Percentiles rank a stretch among this genome's conserved stretches.
These are phyloP conservation scores for Bovichtus variegatus DNA, from an alignment of 2,797 vertebrate genomes.

Conservation along the genomic window DNA sequence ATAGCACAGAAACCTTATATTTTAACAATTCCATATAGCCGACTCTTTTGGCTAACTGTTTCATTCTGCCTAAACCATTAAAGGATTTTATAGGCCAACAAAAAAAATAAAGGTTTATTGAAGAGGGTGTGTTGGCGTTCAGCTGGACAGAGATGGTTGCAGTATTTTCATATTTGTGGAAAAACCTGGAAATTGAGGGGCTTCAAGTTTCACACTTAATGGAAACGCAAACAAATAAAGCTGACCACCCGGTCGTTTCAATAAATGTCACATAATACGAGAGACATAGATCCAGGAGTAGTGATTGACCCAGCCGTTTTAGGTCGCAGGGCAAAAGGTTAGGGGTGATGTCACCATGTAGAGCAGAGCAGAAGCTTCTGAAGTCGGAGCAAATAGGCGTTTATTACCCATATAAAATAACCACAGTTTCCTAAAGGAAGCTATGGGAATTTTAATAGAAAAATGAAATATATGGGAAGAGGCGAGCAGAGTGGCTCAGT, in stretches of 20 bases:
- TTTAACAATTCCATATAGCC: slow-evolving; percentile 77
- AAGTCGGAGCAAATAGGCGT: slow-evolving; percentile 54
- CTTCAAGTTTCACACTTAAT: slow-evolving; percentile 65
- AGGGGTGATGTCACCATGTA: slow-evolving; percentile 66
- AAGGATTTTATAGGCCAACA: slow-evolving; percentile 75
- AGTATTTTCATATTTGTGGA: slow-evolving; percentile 65
- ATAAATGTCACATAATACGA: slow-evolving; percentile 56
- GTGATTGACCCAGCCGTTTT: slow-evolving; percentile 59
- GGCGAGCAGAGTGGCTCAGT: slow-evolving; percentile 19
- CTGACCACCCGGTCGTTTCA: slow-evolving; percentile 54
- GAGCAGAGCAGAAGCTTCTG: slow-evolving; percentile 64
- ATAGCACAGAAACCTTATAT: slow-evolving; percentile 77
- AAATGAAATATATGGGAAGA: slow-evolving; percentile 36
- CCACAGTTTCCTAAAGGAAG: slow-evolving; percentile 52
- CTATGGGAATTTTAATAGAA: slow-evolving; percentile 46
- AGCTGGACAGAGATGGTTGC: slow-evolving; percentile 46
- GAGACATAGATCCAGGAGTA: slow-evolving; percentile 47
- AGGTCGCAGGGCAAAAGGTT: slow-evolving; percentile 60
- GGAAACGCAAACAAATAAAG: slow-evolving; percentile 66
- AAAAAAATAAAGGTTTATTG: slow-evolving; percentile 74
- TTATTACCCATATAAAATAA: slow-evolving; percentile 72
- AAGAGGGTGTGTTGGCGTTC: slow-evolving; percentile 52
- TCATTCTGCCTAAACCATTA: slow-evolving; percentile 70
- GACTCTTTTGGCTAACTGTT: slow-evolving; percentile 55
- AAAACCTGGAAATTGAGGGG: slow-evolving; percentile 58